Percentiles rank a stretch among this genome's conserved stretches.
These are phyloP conservation scores for Solen grandis DNA, from an alignment of 1,140 invertebrate genomes.

Conservation along the genomic window DNA sequence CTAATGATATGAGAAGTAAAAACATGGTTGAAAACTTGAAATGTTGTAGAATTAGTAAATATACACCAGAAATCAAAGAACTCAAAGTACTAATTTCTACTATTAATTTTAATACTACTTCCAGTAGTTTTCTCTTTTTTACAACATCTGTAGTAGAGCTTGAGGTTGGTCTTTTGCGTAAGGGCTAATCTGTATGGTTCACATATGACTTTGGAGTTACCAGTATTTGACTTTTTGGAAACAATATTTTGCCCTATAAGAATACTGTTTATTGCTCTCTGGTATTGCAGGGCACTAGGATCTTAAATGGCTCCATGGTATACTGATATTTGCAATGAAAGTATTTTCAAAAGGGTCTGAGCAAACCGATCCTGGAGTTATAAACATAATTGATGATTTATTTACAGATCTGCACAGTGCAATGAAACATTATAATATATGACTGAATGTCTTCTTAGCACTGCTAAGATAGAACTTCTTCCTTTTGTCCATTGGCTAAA, in stretches of 20 bases:
- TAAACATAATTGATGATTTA: not conserved
- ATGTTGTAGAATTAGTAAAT: conserved; percentile 22
- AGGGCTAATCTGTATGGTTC: no score
- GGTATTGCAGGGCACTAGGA: conserved; percentile 14
- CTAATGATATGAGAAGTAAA: not conserved
- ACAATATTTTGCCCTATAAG: conserved; percentile 22
- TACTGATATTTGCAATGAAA: conserved; percentile 10
- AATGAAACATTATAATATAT: conserved; percentile 15
- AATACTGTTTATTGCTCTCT: conserved; percentile 9
- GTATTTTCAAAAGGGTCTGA: conserved; percentile 21
- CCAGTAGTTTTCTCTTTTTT: no score
- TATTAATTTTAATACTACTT: no score
- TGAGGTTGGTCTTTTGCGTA: no score
- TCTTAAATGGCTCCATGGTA: conserved; percentile 33
- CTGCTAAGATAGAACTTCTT: conserved; percentile 5
- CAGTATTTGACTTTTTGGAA: conserved; percentile 11
- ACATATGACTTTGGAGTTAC: no score
- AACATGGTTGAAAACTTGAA: conserved; percentile 11
- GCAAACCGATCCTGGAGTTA: not conserved
- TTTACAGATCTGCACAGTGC: not conserved
- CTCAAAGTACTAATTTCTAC: no score
- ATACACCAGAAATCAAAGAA: no score
- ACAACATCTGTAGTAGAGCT: no score
- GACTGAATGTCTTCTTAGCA: conserved; percentile 4
- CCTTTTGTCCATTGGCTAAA: not conserved